Evolutionary conservation across 2,888 invertebrate genomes (phyloP).

Genomic region (Nephrotoma appendiculata): DNA sequence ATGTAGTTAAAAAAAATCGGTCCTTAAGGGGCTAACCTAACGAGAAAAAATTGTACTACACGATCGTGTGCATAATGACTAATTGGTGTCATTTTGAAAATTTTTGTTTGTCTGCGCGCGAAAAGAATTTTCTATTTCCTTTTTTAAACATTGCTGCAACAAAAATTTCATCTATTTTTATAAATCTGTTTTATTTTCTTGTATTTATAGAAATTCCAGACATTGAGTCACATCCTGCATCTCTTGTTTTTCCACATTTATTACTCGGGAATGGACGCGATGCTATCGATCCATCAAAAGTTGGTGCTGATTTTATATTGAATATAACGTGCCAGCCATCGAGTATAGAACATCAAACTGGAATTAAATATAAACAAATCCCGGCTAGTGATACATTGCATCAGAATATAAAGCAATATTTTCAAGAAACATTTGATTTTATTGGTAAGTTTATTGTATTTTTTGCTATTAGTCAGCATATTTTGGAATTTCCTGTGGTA

Average conservation of each 20-base stretch:
- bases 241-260: constrained; percentile 64
- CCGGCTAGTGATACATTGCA: constrained; percentile 71
- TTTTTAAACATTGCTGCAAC: neutral
- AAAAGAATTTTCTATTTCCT: neutral
- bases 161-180: neutral
- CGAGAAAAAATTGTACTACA: neutral
- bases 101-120: neutral
- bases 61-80: neutral
- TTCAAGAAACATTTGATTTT: constrained; percentile 73
- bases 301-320: constrained; percentile 63
- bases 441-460: constrained; percentile 48
- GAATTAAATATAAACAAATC: constrained; percentile 52
- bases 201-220: constrained; percentile 29
- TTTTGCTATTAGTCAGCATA: neutral
- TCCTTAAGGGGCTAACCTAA: too few species aligned
- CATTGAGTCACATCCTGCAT: constrained; percentile 61
- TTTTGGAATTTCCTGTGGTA: neutral
- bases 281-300: constrained; percentile 53
- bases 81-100: neutral
- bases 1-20: too few species aligned
- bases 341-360: constrained; percentile 45
- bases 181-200: constrained; percentile 7
- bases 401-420: constrained; percentile 78
- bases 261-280: constrained; percentile 72
- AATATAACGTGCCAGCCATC: constrained; percentile 69